These are phyloP conservation scores for Capreolus pygargus DNA, from an alignment of 2,113 vertebrate species.

Conservation along the genomic window DNA sequence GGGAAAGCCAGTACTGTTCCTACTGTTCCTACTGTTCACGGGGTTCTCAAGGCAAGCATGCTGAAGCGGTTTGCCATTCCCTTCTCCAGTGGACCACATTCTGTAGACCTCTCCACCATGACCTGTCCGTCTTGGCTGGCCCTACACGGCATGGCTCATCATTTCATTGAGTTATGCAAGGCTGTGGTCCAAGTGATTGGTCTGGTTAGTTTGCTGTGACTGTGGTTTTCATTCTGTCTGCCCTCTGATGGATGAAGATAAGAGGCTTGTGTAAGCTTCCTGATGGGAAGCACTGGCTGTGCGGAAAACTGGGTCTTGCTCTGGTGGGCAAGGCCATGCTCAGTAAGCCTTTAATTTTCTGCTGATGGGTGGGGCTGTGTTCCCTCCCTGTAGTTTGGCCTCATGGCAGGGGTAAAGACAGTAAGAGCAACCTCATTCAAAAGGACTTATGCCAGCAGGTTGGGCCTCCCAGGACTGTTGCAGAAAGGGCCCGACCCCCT, in stretches of 20 bases:
- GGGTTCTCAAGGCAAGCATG: background rate
- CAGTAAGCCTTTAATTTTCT: background rate
- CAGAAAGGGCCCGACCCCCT: background rate
- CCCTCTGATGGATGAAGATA: background rate
- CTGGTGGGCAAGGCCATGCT: background rate
- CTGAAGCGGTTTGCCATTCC: background rate
- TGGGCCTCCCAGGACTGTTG: background rate
- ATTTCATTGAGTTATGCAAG: background rate
- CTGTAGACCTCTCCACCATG: background rate
- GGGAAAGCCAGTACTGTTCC: background rate
- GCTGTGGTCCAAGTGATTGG: background rate
- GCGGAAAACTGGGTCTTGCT: background rate
- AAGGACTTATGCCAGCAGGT: background rate
- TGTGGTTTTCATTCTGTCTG: background rate
- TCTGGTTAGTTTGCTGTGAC: background rate
- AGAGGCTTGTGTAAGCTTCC: background rate
- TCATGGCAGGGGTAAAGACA: background rate
- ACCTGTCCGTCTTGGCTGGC: background rate
- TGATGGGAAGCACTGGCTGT: background rate
- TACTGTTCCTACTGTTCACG: background rate
- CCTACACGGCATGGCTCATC: background rate
- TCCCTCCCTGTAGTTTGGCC: background rate
- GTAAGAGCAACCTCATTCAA: background rate
- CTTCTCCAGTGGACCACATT: background rate
- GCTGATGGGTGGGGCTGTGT: background rate